Evolutionary conservation across 2,888 invertebrate genomes (phyloP).

Genomic region (Glyphotaelius pellucidus): DNA sequence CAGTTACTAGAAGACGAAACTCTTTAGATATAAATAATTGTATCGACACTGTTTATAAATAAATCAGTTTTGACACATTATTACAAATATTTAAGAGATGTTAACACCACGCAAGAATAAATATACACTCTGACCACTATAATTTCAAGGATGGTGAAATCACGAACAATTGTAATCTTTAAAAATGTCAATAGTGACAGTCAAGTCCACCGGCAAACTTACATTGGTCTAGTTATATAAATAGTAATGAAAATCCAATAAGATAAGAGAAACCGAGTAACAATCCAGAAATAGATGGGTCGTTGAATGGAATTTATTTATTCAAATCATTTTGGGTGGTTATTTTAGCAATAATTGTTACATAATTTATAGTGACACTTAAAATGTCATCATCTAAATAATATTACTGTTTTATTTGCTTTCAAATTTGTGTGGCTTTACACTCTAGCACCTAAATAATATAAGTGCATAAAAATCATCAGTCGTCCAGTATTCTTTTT

Average conservation of each 20-base stretch:
- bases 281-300: not conserved
- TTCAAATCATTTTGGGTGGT: not conserved
- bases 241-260: not conserved
- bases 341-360: not conserved
- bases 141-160: not conserved
- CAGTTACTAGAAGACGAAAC: not conserved
- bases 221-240: not conserved
- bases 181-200: not conserved
- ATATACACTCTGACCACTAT: not conserved
- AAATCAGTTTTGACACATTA: not conserved
- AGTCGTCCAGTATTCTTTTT: slow-evolving; percentile 19
- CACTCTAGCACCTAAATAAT: slow-evolving; percentile 42
- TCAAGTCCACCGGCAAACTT: not conserved
- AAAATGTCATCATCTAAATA: not conserved
- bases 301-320: not conserved
- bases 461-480: slow-evolving; percentile 25
- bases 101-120: not conserved
- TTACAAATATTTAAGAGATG: not conserved
- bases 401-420: slow-evolving; percentile 15
- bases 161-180: not conserved
- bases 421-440: slow-evolving; percentile 41
- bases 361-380: not conserved
- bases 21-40: not conserved
- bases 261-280: not conserved
- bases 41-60: not conserved